Evolutionary conservation across 2,888 invertebrate genomes (phyloP), one percentile per base, ranked within the genome.

Genomic region (Tachina grossa): DNA sequence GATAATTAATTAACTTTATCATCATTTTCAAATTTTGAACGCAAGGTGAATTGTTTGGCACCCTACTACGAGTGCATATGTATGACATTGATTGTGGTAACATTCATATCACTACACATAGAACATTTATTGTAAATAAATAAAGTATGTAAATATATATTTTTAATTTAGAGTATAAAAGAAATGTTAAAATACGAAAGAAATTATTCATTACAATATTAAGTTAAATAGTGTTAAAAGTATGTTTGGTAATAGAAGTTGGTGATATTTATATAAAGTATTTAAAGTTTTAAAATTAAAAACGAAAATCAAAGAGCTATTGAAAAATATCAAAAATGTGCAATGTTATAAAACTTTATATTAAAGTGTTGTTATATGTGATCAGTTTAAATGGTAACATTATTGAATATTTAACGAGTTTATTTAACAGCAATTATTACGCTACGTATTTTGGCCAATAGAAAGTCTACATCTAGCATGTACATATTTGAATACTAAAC

Each of bases 341-440:
- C 6, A 65, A 57, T 31, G 19, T 55, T 16, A 1, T 22, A 16
- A 80, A 51, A 16, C 14, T 45, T 6, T 11, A 71, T 22, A 49
- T n/a, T 10, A 57, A 59, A 51, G 41, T 71, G 9, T 5, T 66
- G 11, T 16, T 80, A 22, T 51, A 65, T 41, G 61, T n/a, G 14
- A 39, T 75, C 11, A n/a, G 69, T 45, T 65, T 75, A 39, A 71
- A 57, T 45, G 79, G 84, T 84, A 76, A 65, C 75, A 63, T 71
- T 11, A 16, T 19, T 41, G 6, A 66, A 16, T 49, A 14, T n/a
- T 55, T 22, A 14, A 16, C 39, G 13, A 19, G 43, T 11, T 55
- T 22, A 11, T 55, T 55, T 1, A 22, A 55, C 22, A 22, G 13
- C 9, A 55, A 3, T 22, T 57, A 13, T n/a, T n/a, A n/a, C 5